Evolutionary conservation across 2,113 vertebrate genomes (phyloP), one percentile per base, ranked within the genome.

Genomic region (Thunnus thynnus): DNA sequence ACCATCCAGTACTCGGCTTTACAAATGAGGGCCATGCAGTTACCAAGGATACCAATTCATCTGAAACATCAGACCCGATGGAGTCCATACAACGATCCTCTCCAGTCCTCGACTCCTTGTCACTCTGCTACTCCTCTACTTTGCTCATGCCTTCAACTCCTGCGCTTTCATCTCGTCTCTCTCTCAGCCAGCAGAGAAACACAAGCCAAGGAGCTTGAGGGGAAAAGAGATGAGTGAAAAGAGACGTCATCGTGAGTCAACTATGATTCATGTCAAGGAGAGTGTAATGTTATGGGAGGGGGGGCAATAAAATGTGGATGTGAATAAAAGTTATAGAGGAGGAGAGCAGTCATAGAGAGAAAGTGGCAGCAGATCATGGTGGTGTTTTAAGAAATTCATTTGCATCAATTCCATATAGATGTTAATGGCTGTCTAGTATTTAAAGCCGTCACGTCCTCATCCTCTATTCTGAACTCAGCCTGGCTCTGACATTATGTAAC

Each of bases 31-130:
- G 85, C 86, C 76, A 76, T 81, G 84, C 89, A 85, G 95, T 95
- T 95, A 92, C 95, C 94, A 94, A 90, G 94, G 95, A 91, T 92
- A 95, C 95, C 81, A 77, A 72, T 80, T 88, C 41, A 82, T 90
- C 86, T 86, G 86, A 89, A 92, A 85, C 91, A 85, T 89, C 83
- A 88, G 88, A 86, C 82, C 83, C 66, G 82, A 88, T 91, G 74
- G 83, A 85, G 88, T 88, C 78, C 51, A 7, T 20, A 17, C 82
- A 65, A 54, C 72, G 73, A 89, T 88, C 85, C 82, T 88, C 88
- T 89, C 78, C 86, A 78, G 86, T 78, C 72, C 83, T 83, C 56
- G 36, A 73, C 81, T 84, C 82, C 68, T 69, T 75, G 71, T 76
- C 72, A 30, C 57, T 85, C 51, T 76, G 63, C 83, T 57, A 78